Evolutionary conservation across 2,888 invertebrate species (phyloP), one percentile per base, ranked within the genome.

Genomic region (Drosophila putrida): DNA sequence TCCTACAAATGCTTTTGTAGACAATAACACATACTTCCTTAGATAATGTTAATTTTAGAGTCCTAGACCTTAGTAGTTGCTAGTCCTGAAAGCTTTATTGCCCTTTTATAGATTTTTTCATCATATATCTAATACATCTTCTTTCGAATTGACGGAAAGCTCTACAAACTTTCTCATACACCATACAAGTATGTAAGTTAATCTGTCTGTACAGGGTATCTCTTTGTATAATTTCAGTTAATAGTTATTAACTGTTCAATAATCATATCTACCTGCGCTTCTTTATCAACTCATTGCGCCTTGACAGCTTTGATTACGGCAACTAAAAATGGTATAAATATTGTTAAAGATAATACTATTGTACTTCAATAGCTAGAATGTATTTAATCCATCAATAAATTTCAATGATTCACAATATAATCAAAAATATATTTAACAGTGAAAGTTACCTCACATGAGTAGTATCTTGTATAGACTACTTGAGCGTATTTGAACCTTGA

Each of bases 261-360:
- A 25, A 31, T 9, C 43, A 13, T 20, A 46, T 28, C 6, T 4
- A 6, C 2, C 27, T 10, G 27, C 28, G 25, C 20, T 27, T 46
- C 6, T 8, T 43, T 55, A 70, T 71, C 71, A 63, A 15, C 20
- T 27, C 43, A 46, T 8, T 38, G 36, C 9, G 4, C 41, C 55
- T 15, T 62, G 50, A 75, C 62, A 75, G 50, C 54, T 15, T 13
- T 41, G 71, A 70, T 73, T 63, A 59, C 33, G 62, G 6, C 25
- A 13, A 10, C 27, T 27, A 15, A 46, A 46, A 35, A 43, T n/a
- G 13, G 1, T 35, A 27, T 25, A 54, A 13, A 35, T 10, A 33
- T 35, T 35, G 35, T 49, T 35, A 36, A 6, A 28, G 36, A 51
- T 38, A 51, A 27, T 28, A 38, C 10, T 27, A 20, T 20, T 20